Base-by-base conservation (phyloP, 2,113 vertebrate species). In the Gila orcuttii region DNA sequence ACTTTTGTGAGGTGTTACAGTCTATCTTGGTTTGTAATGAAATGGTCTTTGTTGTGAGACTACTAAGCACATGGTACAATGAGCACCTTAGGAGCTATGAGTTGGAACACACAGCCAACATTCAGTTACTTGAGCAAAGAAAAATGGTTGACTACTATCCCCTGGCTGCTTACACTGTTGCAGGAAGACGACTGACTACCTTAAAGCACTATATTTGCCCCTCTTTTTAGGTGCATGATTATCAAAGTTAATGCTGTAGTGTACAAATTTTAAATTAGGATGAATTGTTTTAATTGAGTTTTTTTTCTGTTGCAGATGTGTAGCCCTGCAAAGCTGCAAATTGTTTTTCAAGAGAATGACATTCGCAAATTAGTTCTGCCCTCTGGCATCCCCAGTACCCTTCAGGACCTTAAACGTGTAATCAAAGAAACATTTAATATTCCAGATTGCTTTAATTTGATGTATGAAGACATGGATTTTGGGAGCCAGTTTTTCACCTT, bases 1-100 rank as follows among this genome's bases (percentile, higher is more conserved):
- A 89, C 66, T 87, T 87, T 87, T 33, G 55, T 74, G 86, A 89
- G 42, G 68, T 89, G 25, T 62, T 83, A 66, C 88, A 87, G 84
- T 69, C 69, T 23, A 83, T 89, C 42, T 79, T 86, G 79, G 74
- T 87, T 83, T 80, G 6, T 50, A 13, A 75, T 45, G 31, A 81
- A 80, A 50, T 89, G 33, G 60, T 23, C 60, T 87, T 87, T 86
- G 79, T 85, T 71, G 73, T 86, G 31, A 82, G 74, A 83, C 74
- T 79, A 45, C 79, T 82, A 89, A 87, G 74, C 31, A 71, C 75
- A 88, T 80, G 82, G 87, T 85, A 86, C 77, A 88, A 89, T 73
- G 71, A 88, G 84, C 81, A 86, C 85, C 25, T 88, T 12, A 81
- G 85, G 62, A 86, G 87, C 78, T 90, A 78, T 85, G 74, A 85